Conservation (phyloP, 2,888 invertebrate species). For the Chesias legatella region DNA sequence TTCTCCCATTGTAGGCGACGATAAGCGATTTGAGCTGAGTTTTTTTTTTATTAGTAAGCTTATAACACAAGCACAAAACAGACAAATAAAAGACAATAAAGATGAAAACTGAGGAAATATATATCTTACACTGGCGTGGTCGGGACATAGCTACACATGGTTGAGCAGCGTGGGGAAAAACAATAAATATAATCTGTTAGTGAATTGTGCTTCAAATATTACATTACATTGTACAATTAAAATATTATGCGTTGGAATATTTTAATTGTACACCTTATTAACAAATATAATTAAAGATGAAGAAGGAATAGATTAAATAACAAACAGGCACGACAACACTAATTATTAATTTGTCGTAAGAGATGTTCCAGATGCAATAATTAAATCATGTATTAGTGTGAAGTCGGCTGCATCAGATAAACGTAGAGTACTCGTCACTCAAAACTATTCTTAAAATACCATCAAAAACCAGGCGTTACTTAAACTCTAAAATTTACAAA, state of each 20-base stretch:
- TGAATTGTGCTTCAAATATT: conserved; percentile 45
- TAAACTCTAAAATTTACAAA: conserved; percentile 25
- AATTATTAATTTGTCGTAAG: conserved; percentile 54
- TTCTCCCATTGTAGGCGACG: too few species aligned
- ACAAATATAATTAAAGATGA: too few species aligned
- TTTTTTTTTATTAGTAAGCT: conserved; percentile 2
- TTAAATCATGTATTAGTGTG: conserved; percentile 4
- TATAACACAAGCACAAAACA: conserved; percentile 30
- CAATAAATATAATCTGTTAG: conserved; percentile 47
- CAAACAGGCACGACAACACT: conserved; percentile 29
- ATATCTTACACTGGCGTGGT: conserved; percentile 84
- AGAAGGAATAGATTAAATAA: conserved; percentile 29
- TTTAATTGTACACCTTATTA: too few species aligned
- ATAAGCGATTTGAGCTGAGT: too few species aligned
- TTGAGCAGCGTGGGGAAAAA: conserved; percentile 74
- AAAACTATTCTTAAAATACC: conserved; percentile 3
- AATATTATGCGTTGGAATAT: conserved; percentile 15
- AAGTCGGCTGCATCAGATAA: neutral
- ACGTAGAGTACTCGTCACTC: neutral
- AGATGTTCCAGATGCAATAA: conserved; percentile 65
- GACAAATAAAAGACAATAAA: conserved; percentile 22
- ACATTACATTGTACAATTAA: too few species aligned
- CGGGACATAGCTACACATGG: conserved; percentile 75
- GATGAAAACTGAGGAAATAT: conserved; percentile 35
- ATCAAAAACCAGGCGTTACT: conserved; percentile 14